Evolutionary conservation across 2,797 vertebrate genomes (phyloP).

Genomic region (Avahi laniger): DNA sequence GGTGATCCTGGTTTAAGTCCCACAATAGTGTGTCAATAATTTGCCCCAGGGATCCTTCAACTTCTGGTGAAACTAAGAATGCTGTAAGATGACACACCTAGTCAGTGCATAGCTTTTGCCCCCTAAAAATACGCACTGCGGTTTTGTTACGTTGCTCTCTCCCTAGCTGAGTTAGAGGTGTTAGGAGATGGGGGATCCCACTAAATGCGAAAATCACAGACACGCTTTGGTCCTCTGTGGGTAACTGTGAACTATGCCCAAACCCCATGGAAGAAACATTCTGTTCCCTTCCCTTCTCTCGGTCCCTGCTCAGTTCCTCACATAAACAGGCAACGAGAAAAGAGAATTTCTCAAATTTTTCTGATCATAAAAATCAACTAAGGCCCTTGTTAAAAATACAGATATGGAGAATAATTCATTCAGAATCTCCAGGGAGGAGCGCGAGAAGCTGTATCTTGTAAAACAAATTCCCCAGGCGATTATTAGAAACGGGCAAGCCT

Average conservation of each 20-base stretch:
- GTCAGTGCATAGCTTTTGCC: background rate
- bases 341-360: background rate
- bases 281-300: background rate
- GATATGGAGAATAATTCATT: background rate
- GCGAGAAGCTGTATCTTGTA: background rate
- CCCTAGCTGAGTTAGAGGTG: background rate
- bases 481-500: background rate
- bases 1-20: background rate
- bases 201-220: background rate
- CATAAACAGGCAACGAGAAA: background rate
- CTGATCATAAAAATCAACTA: background rate
- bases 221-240: background rate
- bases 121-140: background rate
- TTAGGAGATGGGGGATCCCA: background rate
- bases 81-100: too few relatives aligned
- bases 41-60: background rate
- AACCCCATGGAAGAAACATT: background rate
- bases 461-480: background rate
- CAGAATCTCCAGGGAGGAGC: background rate
- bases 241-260: background rate
- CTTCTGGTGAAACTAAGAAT: background rate
- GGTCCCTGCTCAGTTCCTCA: background rate
- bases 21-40: background rate
- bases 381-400: constrained; percentile 14
- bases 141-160: background rate